phyloP scores from a whole-genome alignment of 2,888 invertebrate genomes.

The Hermaeophaga mercurialis region DNA sequence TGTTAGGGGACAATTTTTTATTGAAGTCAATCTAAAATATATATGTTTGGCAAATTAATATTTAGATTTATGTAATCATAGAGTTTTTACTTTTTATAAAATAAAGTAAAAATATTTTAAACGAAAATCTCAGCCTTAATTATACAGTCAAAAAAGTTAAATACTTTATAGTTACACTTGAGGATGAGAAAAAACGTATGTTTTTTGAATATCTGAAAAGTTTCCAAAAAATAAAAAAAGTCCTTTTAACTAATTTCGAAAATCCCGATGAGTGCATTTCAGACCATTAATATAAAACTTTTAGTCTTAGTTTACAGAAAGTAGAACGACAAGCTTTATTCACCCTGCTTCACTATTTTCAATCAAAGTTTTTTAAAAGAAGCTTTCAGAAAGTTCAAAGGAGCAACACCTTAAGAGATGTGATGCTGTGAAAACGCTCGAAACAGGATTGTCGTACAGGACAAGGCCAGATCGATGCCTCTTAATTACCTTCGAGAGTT shows the following conservation, averaged over 20 bases:
- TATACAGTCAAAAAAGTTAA: too few relatives aligned
- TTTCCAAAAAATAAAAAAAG: too few relatives aligned
- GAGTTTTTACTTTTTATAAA: too few relatives aligned
- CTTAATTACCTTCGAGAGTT: slow-evolving; percentile 11
- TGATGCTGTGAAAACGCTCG: neutral
- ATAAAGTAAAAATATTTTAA: too few relatives aligned
- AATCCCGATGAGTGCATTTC: too few relatives aligned
- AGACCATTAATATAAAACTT: too few relatives aligned
- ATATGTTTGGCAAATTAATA: neutral
- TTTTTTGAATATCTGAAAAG: too few relatives aligned
- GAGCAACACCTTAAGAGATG: neutral
- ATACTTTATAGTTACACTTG: too few relatives aligned
- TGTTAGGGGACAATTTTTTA: neutral
- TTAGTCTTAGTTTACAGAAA: neutral
- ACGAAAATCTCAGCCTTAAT: too few relatives aligned
- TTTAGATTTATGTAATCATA: neutral
- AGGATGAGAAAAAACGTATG: too few relatives aligned
- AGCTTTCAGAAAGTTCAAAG: slow-evolving; percentile 11
- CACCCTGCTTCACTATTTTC: neutral
- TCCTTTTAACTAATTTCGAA: too few relatives aligned
- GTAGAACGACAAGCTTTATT: neutral
- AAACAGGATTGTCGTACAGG: slow-evolving; percentile 8
- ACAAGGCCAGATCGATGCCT: slow-evolving; percentile 18
- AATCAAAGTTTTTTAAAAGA: neutral
- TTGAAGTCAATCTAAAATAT: neutral